Base-by-base conservation (phyloP, 2,113 vertebrate species). In the Enhydra lutris region DNA sequence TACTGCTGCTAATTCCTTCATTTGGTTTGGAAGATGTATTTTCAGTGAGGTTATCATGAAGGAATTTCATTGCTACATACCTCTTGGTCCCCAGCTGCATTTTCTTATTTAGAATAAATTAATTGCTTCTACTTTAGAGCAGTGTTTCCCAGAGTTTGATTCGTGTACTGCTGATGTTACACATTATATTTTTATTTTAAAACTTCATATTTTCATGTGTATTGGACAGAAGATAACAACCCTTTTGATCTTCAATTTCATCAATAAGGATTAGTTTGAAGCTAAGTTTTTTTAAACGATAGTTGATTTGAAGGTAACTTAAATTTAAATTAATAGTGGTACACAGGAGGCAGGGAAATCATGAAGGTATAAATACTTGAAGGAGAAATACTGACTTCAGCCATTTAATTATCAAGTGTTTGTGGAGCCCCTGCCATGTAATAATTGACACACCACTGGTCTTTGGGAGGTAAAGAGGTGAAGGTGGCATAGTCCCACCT, bases 1-100 rank as follows among this genome's bases (percentile, higher is more conserved):
- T 94, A 39, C 71, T 98, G 91, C 95, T 98, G 91, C 94, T 98
- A 21, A 80, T 91, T 59, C 39, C 29, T 78, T 79, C 11, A 61
- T 84, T 84, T 96, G 26, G 12, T 83, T 67, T 90, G 55, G 47
- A 79, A 50, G 76, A 42, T 78, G 31, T 47, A 65, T 81, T 36
- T 89, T 78, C 31, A 91, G 10, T 59, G 63, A 79, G 18, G 24
- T 79, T 67, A n/a, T 78, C 90, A n/a, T 57, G 14, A 45, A 61
- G 57, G n/a, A 65, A 88, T 71, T 88, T 80, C 45, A 17, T 94
- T 94, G 34, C 78, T 80, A 13, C 1, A 4, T 36, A 79, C 47
- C 39, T 83, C 21, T 73, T 74, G 7, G 59, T 92, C 11, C 45
- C 57, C 34, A 39, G 26, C 39, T 83, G 0, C 8, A n/a, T 87